Percentiles rank a stretch among this genome's conserved stretches.
These are phyloP conservation scores for Apodemia zela DNA, from an alignment of 2,888 invertebrate species.

Conservation along the genomic window DNA sequence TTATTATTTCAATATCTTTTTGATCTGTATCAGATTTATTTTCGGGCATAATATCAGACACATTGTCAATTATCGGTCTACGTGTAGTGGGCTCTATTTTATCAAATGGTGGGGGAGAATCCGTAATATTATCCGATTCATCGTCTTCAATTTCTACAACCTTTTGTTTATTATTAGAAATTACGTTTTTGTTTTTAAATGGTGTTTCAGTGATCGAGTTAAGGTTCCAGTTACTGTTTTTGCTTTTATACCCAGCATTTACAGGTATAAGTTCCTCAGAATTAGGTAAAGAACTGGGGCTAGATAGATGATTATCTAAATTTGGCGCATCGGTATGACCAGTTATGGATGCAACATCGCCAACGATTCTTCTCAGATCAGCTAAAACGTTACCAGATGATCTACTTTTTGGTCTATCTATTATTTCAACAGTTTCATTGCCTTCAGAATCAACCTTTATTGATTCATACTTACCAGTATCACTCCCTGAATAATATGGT, in stretches of 20 bases:
- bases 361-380: conserved; percentile 67
- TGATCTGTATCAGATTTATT: conserved; percentile 45
- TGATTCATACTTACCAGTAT: conserved; percentile 59
- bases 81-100: conserved; percentile 65
- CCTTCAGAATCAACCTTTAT: conserved; percentile 56
- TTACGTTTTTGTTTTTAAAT: conserved; percentile 51
- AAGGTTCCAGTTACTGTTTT: conserved; percentile 65
- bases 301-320: conserved; percentile 33
- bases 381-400: conserved; percentile 53
- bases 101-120: conserved; percentile 59
- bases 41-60: conserved; percentile 48
- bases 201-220: conserved; percentile 70
- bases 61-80: conserved; percentile 66
- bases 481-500: conserved; percentile 59
- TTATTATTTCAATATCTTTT: conserved; percentile 69
- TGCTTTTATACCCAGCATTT: conserved; percentile 68
- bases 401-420: conserved; percentile 44
- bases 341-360: conserved; percentile 69
- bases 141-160: conserved; percentile 66
- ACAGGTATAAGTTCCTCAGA: conserved; percentile 71
- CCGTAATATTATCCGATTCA: conserved; percentile 57
- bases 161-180: conserved; percentile 48
- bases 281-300: conserved; percentile 51
- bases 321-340: conserved; percentile 53
- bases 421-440: conserved; percentile 52